Evolutionary conservation across 2,113 vertebrate genomes (phyloP).

Genomic region (Tichodroma muraria): DNA sequence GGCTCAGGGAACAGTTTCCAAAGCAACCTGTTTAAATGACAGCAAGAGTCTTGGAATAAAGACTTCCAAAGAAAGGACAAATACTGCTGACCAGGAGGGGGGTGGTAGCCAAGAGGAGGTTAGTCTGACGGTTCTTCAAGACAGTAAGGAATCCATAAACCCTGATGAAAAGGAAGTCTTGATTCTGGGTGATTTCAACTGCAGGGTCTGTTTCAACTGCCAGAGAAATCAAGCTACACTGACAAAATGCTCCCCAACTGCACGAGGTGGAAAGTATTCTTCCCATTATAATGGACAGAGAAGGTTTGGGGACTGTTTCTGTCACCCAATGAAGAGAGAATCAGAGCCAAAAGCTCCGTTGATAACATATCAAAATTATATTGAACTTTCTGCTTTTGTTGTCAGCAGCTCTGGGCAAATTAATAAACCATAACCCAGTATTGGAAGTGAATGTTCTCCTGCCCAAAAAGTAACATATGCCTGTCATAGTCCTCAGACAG

Average conservation of each 20-base stretch:
- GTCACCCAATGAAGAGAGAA: background rate
- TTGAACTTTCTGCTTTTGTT: background rate
- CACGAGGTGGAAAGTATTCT: background rate
- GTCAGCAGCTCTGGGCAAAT: background rate
- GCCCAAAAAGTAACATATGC: background rate
- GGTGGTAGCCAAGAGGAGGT: background rate
- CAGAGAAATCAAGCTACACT: background rate
- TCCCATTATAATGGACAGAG: background rate
- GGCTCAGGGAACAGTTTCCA: background rate
- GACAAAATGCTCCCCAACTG: background rate
- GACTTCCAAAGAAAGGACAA: background rate
- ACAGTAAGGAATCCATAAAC: background rate
- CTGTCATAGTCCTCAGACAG: background rate
- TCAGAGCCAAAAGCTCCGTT: background rate
- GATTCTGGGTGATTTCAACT: no score
- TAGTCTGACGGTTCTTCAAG: background rate
- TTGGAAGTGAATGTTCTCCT: background rate
- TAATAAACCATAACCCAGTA: background rate
- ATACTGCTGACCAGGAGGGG: background rate
- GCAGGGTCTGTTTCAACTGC: background rate
- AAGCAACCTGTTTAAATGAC: background rate
- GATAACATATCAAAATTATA: background rate
- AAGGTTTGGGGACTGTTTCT: background rate
- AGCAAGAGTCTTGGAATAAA: background rate
- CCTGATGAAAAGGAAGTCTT: background rate